These are phyloP conservation scores for Cyclina sinensis DNA, from an alignment of 1,140 invertebrate species.

Conservation along the genomic window DNA sequence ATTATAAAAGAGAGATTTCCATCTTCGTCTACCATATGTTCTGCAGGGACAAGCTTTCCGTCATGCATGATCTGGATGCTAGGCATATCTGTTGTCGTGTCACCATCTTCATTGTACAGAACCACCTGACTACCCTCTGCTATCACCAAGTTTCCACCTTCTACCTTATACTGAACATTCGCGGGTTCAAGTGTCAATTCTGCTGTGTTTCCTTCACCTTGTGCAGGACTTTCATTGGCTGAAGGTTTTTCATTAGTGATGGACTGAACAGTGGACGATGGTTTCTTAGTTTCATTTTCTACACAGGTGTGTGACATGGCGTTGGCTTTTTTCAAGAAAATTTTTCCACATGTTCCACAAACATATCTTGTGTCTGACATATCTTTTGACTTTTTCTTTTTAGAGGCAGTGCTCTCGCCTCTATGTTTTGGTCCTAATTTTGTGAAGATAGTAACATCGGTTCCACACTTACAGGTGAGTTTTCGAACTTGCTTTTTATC, in stretches of 20 bases:
- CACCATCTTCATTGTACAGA: neutral
- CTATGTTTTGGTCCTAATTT: slow-evolving; percentile 3
- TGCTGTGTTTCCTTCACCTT: neutral
- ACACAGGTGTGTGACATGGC: slow-evolving; percentile 8
- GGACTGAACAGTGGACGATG: neutral
- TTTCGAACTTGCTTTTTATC: neutral
- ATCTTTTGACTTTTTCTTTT: neutral
- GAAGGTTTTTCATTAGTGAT: neutral
- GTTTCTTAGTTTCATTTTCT: neutral
- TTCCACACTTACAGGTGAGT: slow-evolving; percentile 38
- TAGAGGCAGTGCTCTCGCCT: neutral
- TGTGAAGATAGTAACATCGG: slow-evolving; percentile 30
- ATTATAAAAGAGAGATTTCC: slow-evolving; percentile 24
- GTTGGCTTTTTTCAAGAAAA: slow-evolving; percentile 10
- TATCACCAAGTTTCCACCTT: neutral
- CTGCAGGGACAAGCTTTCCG: slow-evolving; percentile 20
- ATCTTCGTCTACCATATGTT: slow-evolving; percentile 2
- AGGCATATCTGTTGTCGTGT: neutral
- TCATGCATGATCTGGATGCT: slow-evolving; percentile 31
- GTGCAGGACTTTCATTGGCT: neutral
- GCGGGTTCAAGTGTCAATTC: neutral
- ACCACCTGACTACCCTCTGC: slow-evolving; percentile 21
- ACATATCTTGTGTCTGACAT: slow-evolving; percentile 27
- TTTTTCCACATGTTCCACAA: slow-evolving; percentile 34
- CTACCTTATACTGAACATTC: neutral